Base-by-base conservation (phyloP, 2,888 invertebrate species). In the Hydroisotoma schaefferi region DNA sequence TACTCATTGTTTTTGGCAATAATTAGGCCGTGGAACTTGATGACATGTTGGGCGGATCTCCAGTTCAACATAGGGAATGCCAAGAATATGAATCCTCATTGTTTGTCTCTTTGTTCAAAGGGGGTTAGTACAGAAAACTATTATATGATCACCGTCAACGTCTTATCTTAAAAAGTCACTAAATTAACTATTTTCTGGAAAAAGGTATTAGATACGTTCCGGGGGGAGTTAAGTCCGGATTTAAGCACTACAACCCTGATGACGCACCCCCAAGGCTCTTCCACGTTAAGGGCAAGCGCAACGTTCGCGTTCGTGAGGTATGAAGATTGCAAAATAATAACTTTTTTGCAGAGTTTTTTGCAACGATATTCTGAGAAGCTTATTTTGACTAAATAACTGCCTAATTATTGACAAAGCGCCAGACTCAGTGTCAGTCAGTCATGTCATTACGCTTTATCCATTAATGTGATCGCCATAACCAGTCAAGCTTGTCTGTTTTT, bases 211-310 rank as follows among this genome's bases (percentile, higher is more conserved):
- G 87, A 37, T 92, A 92, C 77, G 76, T 88, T 65, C 83, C 86
- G 55, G 95, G 94, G 0, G 94, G 94, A 0, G 84, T 88, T 43
- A 84, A 84, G 1, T 87, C 87, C 2, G 94, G 94, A 0, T 94
- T 94, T 79, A 85, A 83, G 69, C 92, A 94, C 74, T 89, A 93
- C 1, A 85, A 87, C 72, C 86, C 84, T 37, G 85, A 89, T 76
- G 82, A 85, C 1, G 78, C 80, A 58, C 86, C 86, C 72, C 88
- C 87, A 74, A 81, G 87, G 55, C 80, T 95, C 43, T 87, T 91
- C 81, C 90, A 92, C 74, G 86, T 94, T 66, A 95, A 94, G 76
- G 94, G 94, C 59, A 91, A 91, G 76, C 84, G 85, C 66, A 90
- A 90, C 74, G 84, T 90, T 40, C 82, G 91, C 44, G 87, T 90